Evolutionary conservation across 1,140 invertebrate genomes (phyloP), one percentile per base, ranked within the genome.

Genomic region (Drosophila ambigua): DNA sequence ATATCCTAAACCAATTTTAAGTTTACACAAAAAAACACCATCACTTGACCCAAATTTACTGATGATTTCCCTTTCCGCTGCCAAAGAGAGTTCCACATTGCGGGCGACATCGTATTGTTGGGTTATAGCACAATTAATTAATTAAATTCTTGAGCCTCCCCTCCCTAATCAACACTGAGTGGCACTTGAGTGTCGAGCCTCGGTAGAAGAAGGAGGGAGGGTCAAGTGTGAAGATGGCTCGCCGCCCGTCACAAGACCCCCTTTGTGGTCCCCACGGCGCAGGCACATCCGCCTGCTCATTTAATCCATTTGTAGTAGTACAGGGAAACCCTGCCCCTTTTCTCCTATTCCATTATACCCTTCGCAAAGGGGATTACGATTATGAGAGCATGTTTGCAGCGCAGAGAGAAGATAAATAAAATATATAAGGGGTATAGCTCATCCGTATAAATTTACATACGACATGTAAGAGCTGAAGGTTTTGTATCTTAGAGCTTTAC

Each of bases 81-180:
- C 31, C 71, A 31, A 39, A 39, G 50, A 24, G 39, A 57, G 59
- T 52, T 55, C 52, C 72, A 45, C 69, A 64, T 74, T 64, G 72
- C 58, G 20, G 51, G 43, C 52, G 48, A 52, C 51, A 60, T 71
- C 57, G 50, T 58, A 73, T 52, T 77, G 67, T 74, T 72, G 49
- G 59, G 11, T 24, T 55, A 64, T 67, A 87, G 67, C 63, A 74
- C 74, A 88, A 82, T 87, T 88, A 87, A 88, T 87, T 87, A 87
- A 87, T 87, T 87, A 87, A 87, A 79, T 88, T 88, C 78, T 87
- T 79, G 49, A 62, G 78, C 68, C 64, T 53, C 81, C 58, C 66
- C 50, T 39, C 11, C 11, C 11, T 11, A 4, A 5, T 1, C 11
- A 5, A 0, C 9, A 39, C 11, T 11, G 35, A 46, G 58, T 23